These are phyloP conservation scores for Tetrao urogallus DNA, from an alignment of 2,113 vertebrate species.

Conservation along the genomic window DNA sequence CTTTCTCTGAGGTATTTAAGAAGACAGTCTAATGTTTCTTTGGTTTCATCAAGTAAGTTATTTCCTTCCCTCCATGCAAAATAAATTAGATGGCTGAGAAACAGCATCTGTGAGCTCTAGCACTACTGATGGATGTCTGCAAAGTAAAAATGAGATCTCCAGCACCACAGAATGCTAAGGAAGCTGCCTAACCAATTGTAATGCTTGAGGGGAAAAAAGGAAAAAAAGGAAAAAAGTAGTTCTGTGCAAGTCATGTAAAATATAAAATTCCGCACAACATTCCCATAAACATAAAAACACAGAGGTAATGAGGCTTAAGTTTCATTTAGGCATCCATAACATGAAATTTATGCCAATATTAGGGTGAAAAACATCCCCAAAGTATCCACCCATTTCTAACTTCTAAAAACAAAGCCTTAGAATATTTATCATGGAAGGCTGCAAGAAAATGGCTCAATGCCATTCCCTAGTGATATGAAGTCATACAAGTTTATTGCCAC, in stretches of 20 bases:
- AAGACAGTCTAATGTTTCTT: background rate
- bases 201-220: background rate
- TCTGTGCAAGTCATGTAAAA: background rate
- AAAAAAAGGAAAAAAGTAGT: background rate
- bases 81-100: background rate
- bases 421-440: background rate
- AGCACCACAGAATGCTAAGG: background rate
- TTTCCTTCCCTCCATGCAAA: background rate
- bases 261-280: background rate
- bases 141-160: background rate
- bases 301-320: background rate
- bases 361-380: background rate
- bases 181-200: background rate
- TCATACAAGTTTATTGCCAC: constrained; percentile 47
- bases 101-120: background rate
- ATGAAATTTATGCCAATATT: background rate
- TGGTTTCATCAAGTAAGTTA: background rate
- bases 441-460: constrained; percentile 30
- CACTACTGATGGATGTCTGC: background rate
- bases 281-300: background rate
- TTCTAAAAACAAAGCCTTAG: background rate
- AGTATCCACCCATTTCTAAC: background rate
- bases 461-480: constrained; percentile 39
- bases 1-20: background rate
- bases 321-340: background rate